Evolutionary conservation across 2,888 invertebrate genomes (phyloP).

Genomic region (Heliconius aoede): DNA sequence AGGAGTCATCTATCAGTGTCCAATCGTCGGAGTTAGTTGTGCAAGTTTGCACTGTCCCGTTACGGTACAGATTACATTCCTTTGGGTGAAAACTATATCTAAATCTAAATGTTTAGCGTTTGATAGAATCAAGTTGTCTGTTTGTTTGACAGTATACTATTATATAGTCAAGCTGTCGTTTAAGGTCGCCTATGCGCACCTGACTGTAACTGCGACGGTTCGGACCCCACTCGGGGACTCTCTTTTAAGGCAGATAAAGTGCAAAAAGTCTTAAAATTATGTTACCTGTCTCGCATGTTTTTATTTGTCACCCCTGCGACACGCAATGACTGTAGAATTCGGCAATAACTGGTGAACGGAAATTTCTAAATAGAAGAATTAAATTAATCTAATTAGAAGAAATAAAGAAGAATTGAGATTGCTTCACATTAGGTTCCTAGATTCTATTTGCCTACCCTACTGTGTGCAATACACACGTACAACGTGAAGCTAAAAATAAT

Average conservation of each 20-base stretch:
- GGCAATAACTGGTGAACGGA: too few species aligned
- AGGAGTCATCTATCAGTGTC: slow-evolving; percentile 29
- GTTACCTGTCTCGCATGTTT: too few species aligned
- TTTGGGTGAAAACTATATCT: slow-evolving; percentile 11
- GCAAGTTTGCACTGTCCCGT: slow-evolving; percentile 23
- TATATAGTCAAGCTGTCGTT: neutral
- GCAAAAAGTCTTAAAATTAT: neutral
- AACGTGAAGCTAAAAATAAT: too few species aligned
- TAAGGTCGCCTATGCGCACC: too few species aligned
- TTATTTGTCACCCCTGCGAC: too few species aligned
- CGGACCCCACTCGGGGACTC: rapidly evolving
- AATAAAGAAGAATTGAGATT: too few species aligned
- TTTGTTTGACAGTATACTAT: neutral
- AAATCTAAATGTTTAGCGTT: slow-evolving; percentile 1
- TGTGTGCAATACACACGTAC: too few species aligned
- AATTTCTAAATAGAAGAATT: too few species aligned
- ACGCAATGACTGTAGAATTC: too few species aligned
- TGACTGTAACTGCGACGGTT: neutral
- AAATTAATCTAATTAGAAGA: too few species aligned
- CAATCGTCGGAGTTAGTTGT: slow-evolving; percentile 12
- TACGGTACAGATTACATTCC: slow-evolving; percentile 1
- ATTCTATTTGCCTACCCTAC: too few species aligned
- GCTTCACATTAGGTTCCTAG: too few species aligned
- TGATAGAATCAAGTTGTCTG: neutral
- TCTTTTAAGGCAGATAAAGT: neutral